Evolutionary conservation across 2,797 vertebrate species (phyloP), one percentile per base, ranked within the genome.

Genomic region (Antennarius maculatus): DNA sequence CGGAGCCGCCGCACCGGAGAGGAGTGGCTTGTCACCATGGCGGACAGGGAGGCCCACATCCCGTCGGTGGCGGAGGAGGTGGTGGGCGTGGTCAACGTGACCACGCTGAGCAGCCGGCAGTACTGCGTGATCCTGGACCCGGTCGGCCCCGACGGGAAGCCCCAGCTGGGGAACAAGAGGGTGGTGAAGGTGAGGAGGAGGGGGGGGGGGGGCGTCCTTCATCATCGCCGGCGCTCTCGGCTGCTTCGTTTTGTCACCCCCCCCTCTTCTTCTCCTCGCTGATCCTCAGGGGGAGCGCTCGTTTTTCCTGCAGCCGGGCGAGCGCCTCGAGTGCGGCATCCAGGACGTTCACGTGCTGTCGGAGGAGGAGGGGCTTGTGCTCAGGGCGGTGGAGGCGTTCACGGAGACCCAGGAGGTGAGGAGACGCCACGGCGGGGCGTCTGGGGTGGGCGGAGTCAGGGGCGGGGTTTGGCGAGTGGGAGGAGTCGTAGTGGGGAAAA

Each of bases 61-160:
- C 95, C 96, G 0, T 94, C 95, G 0, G 96, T 97, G 55, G 66
- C 94, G 0, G 96, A 98, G 90, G 95, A 97, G 80, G 93, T 97
- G 76, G 87, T 96, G 55, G 94, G 94, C 0, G 90, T 95, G 4
- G 95, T 96, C 18, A 31, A 92, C 0, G 95, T 98, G 74, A 97
- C 95, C 50, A 96, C 95, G 0, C 84, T 97, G 77, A 95, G 85
- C 75, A 93, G 93, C 74, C 83, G 88, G 2, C 94, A 97, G 86
- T 97, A 96, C 90, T 95, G 95, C 0, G 95, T 97, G 10, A 74
- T 97, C 47, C 86, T 96, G 11, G 94, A 97, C 86, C 96, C 96
- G 0, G 89, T 96, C 0, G 96, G 94, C 0, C 6, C 46, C 0
- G 93, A 95, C 0, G 95, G 96, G 55, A 97, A 96, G 55, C 95